phyloP scores from a whole-genome alignment of 2,113 vertebrate species.

The Aramus guarauna region DNA sequence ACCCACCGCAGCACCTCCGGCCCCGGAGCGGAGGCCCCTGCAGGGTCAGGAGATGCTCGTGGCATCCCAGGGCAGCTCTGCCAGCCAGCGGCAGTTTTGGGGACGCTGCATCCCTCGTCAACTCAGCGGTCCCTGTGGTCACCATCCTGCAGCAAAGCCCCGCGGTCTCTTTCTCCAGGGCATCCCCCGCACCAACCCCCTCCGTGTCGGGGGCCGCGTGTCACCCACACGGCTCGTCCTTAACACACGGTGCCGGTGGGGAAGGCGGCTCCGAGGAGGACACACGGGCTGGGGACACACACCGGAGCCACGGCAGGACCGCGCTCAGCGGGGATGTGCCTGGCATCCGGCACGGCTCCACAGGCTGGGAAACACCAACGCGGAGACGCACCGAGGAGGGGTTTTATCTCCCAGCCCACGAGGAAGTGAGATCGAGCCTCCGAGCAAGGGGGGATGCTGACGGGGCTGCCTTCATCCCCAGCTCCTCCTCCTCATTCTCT shows the following conservation, averaged over 20 bases:
- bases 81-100: not conserved
- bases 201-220: rapidly evolving
- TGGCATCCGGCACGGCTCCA: no score
- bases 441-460: not conserved
- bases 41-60: rapidly evolving
- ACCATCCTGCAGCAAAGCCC: not conserved
- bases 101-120: rapidly evolving
- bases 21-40: rapidly evolving
- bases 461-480: not conserved
- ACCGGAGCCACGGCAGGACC: rapidly evolving
- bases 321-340: not conserved
- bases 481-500: constrained; percentile 31
- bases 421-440: not conserved
- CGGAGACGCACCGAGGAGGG: not conserved
- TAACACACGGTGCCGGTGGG: rapidly evolving
- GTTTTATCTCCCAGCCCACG: not conserved
- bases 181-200: not conserved
- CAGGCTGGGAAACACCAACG: not conserved
- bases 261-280: not conserved
- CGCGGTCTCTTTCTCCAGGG: not conserved
- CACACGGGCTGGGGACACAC: not conserved
- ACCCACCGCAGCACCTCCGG: not conserved
- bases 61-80: not conserved
- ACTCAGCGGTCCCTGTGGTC: rapidly evolving
- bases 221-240: rapidly evolving